Evolutionary conservation across 2,888 invertebrate genomes (phyloP), one percentile per base, ranked within the genome.

Genomic region (Bedellia somnulentella): DNA sequence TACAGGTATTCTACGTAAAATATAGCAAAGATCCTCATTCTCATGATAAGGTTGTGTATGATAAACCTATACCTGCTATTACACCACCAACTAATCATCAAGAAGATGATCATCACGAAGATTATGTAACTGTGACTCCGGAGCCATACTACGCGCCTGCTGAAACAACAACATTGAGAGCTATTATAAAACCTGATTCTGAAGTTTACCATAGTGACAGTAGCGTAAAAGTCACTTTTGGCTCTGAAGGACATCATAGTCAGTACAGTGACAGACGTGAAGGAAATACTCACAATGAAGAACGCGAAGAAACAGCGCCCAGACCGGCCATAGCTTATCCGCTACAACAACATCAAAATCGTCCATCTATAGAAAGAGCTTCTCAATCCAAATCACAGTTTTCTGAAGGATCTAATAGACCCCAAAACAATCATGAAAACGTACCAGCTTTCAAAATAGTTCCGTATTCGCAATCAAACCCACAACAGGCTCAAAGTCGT

Each of bases 1-100:
- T 92, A 22, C 92, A 93, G 47, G 93, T 93, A 1, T 93, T 90
- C 54, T 93, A 92, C 50, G 92, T 93, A 0, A 92, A 92, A 59
- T 93, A 93, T 52, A 89, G 90, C 52, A 91, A 92, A 55, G 89
- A 91, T 47, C 87, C 87, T 9, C 78, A 82, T 40, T 81, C 83
- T 0, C 82, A 86, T 41, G 80, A 85, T 27, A 84, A 86, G 40
- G 80, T 91, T 8, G 81, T 90, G 30, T 86, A 91, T 50, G 91
- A 91, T 35, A 80, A 85, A 37, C 91, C 91, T 0, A 78, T 91
- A 13, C 86, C 90, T 5, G 90, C 91, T 5, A 67, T 91, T 13
- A 83, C 86, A 18, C 87, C 88, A 2, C 75, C 82, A 4, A 79
- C 82, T 10, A 85, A 83, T 35, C 80, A 83, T 37, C 82, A 85